Evolutionary conservation across 2,888 invertebrate genomes (phyloP).

Genomic region (Ganaspis brasiliensis): DNA sequence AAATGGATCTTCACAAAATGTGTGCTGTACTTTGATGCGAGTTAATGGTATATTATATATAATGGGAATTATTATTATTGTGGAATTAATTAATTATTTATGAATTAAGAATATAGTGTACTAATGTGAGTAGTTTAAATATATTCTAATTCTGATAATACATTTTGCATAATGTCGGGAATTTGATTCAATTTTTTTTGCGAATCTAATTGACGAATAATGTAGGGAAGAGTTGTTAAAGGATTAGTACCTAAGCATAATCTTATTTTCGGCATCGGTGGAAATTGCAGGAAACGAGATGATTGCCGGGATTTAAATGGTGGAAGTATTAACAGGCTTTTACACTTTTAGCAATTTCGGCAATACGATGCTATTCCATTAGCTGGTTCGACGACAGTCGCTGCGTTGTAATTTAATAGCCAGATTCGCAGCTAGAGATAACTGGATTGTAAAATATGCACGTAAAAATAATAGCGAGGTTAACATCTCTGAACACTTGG

Average conservation of each 20-base stretch:
- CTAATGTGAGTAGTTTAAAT: too few relatives aligned
- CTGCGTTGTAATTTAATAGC: slow-evolving; percentile 51
- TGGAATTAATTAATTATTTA: too few relatives aligned
- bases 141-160: too few relatives aligned
- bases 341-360: slow-evolving; percentile 70
- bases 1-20: too few relatives aligned
- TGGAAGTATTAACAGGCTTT: slow-evolving; percentile 72
- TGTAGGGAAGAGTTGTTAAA: neutral
- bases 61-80: too few relatives aligned
- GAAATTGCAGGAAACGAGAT: neutral
- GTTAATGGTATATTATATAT: too few relatives aligned
- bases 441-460: neutral
- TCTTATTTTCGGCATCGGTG: neutral
- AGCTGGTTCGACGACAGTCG: slow-evolving; percentile 68
- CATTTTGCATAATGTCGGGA: too few relatives aligned
- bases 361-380: slow-evolving; percentile 76
- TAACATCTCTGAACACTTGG: too few relatives aligned
- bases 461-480: neutral
- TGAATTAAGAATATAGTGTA: too few relatives aligned
- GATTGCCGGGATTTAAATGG: neutral
- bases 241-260: neutral
- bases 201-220: neutral
- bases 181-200: neutral
- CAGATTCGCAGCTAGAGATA: slow-evolving; percentile 43
- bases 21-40: too few relatives aligned